Base-by-base conservation (phyloP, 2,797 vertebrate species). In the Schizopygopsis malacanthus region DNA sequence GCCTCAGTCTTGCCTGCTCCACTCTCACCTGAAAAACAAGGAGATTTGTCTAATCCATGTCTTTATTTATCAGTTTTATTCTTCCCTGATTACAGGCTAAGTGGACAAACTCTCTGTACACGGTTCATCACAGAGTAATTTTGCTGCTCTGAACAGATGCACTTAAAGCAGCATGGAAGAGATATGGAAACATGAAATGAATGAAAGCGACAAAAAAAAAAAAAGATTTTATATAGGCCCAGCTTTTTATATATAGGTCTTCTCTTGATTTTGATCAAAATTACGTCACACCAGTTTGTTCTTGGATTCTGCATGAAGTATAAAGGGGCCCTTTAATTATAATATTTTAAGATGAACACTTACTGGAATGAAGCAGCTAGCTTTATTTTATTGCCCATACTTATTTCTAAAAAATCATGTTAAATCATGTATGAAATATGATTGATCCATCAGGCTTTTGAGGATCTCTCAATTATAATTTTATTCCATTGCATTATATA, bases 1-100 rank as follows among this genome's bases (percentile, higher is more conserved):
- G 97, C 97, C 88, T 99, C 97, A 0, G 97, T 99, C 94, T 99
- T 98, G 65, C 97, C 97, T 0, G 97, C 96, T 0, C 97, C 97
- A 0, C 97, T 99, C 92, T 99, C 97, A 6, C 97, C 97, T 99
- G 88, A 73, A 79, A 84, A 37, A 85, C 52, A 87, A 37, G 33
- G 16, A 65, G 1, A 16, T 37, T 45, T 13, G 25, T 20, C 2
- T 61, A 56, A 56, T 77, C 11, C 52, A 77, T 33, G 33, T 33
- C 2, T 33, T 33, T 33, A 2, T 2, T 33, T 33, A 33, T 33
- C 33, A 33, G 28, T 52, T 50, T 37, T 52, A 52, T n/a, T 52
- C 10, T 45, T 39, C 8, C 39, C 15, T 25, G 20, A 80, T 80
- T 22, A 79, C 9, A 79, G 8, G 39, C 39, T 61, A 4, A 43